Evolutionary conservation across 1,140 invertebrate species (phyloP).

Genomic region (Nixonia krombeini): DNA sequence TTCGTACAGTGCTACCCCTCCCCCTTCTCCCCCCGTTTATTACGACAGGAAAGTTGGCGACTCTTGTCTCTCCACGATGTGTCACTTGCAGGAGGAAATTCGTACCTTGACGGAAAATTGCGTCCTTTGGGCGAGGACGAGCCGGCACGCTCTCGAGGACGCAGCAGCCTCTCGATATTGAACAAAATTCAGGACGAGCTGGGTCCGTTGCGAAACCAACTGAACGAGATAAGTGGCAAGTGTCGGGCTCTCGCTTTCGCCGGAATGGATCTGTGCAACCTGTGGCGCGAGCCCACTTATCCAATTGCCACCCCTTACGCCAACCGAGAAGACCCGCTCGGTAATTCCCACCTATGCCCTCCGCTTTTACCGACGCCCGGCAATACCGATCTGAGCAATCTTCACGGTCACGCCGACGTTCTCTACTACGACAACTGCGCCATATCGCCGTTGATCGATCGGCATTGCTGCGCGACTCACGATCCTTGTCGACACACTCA

Average conservation of each 20-base stretch:
- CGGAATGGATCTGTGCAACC: slow-evolving; percentile 17
- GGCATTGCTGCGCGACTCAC: too few species aligned
- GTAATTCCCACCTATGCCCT: too few species aligned
- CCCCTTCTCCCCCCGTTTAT: not conserved
- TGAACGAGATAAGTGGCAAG: slow-evolving; percentile 40
- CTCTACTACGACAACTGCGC: too few species aligned
- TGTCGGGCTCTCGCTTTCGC: slow-evolving; percentile 20
- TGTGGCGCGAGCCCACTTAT: slow-evolving; percentile 17
- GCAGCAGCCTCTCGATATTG: slow-evolving; percentile 31
- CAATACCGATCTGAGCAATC: too few species aligned
- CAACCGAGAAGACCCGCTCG: not conserved
- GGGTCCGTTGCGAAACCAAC: slow-evolving; percentile 24
- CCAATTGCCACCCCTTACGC: not conserved
- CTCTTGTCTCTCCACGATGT: not conserved
- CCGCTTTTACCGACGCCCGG: too few species aligned
- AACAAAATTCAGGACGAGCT: slow-evolving; percentile 30
- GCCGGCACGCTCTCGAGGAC: slow-evolving; percentile 5
- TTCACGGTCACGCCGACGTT: too few species aligned
- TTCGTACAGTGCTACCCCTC: not conserved
- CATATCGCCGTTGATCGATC: too few species aligned
- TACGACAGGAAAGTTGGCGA: not conserved
- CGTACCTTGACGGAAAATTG: not conserved
- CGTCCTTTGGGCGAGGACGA: not conserved
- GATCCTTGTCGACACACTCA: too few species aligned
- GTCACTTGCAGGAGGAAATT: not conserved